These are phyloP conservation scores for Thermophis baileyi DNA, from an alignment of 2,113 vertebrate species.

Conservation along the genomic window DNA sequence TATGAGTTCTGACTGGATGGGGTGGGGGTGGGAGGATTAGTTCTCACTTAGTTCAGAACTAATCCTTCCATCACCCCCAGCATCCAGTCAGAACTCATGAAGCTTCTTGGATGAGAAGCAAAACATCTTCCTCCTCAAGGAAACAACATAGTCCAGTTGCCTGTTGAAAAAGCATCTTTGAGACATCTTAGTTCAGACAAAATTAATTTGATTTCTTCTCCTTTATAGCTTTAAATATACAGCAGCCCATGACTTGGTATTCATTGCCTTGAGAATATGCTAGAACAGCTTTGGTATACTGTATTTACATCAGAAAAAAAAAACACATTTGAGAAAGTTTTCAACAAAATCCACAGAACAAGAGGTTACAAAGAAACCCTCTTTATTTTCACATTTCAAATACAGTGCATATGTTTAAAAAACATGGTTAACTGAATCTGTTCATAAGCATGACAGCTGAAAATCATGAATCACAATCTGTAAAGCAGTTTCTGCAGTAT, in stretches of 20 bases:
- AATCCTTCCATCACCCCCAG: no score
- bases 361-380: rapidly evolving
- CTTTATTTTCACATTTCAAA: constrained; percentile 54
- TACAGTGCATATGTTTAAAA: constrained; percentile 49
- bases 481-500: constrained; percentile 61
- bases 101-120: no score
- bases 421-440: constrained; percentile 23
- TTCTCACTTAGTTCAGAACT: no score
- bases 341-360: background rate
- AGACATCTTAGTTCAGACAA: background rate
- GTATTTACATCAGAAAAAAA: background rate
- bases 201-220: background rate
- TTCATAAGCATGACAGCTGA: constrained; percentile 3
- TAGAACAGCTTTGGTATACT: background rate
- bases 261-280: background rate
- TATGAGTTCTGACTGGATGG: no score
- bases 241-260: background rate
- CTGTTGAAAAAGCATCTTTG: no score
- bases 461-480: constrained; percentile 53
- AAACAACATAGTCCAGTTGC: no score
- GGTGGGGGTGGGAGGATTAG: no score
- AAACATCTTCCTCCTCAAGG: no score
- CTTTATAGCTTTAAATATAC: background rate
- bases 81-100: no score
- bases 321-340: no score